Evolutionary conservation across 2,113 vertebrate genomes (phyloP), one percentile per base, ranked within the genome.

Genomic region (Silurus asotus): DNA sequence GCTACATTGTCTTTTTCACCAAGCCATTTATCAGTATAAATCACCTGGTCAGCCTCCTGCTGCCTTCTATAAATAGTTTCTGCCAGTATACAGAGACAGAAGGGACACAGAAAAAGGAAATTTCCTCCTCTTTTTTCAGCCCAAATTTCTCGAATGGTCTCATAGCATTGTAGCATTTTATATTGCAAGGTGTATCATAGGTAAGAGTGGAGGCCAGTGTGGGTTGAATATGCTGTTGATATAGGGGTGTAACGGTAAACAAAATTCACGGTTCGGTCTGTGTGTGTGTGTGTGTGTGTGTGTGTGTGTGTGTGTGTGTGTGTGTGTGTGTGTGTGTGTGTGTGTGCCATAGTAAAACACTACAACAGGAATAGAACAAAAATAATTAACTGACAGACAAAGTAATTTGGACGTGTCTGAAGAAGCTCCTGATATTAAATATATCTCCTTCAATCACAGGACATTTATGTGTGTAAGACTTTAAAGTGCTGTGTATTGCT

Each of bases 51-150:
- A 84, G 56, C 83, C 55, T 53, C 81, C 90, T 89, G 84, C 81
- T 79, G 87, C 64, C 67, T 62, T 53, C 28, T 70, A 2, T 91
- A 94, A 93, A 94, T 93, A 94, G 90, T 85, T 83, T 62, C n/a
- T 91, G 87, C 87, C 88, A 87, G 69, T 90, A 83, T 90, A 84
- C 77, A 59, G 62, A 82, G 53, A 59, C 37, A 53, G 23, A 48
- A 74, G 45, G 37, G 37, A 37, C 37, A 51, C 70, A 45, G 28
- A 45, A 70, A 45, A 11, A 70, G 64, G 64, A 67, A 13, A 67
- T 28, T 28, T 67, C 25, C 64, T 67, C n/a, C n/a, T 67, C 3
- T 25, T 6, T 67, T 62, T 65, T 65, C 53, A 20, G 7, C 37
- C 37, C 37, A 48, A 23, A 28, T 61, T 74, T 61, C 56, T 55